Evolutionary conservation across 2,113 vertebrate species (phyloP).

Genomic region (Syngnathus floridae): DNA sequence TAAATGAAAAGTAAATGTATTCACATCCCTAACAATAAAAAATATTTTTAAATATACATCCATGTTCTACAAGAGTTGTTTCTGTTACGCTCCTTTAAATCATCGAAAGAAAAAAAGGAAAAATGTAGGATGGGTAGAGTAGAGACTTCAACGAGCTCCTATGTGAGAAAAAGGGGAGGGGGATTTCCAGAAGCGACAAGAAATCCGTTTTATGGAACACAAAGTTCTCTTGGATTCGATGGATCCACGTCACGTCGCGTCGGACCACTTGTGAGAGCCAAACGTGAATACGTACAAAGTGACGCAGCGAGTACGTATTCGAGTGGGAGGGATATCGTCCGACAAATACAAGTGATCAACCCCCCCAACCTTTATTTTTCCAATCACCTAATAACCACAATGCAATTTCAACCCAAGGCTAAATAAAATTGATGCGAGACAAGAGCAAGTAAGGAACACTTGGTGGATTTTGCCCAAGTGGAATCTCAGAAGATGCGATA

Average conservation of each 20-base stretch:
- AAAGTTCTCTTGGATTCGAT: slow-evolving; percentile 28
- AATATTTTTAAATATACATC: neutral
- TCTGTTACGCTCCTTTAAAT: neutral
- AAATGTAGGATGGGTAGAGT: neutral
- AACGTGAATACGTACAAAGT: slow-evolving; percentile 49
- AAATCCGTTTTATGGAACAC: slow-evolving; percentile 1
- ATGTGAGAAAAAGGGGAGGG: neutral
- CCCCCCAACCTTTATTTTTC: slow-evolving; percentile 32
- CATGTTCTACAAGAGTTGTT: neutral
- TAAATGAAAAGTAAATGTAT: neutral
- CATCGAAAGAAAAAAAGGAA: neutral
- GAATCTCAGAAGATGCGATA: slow-evolving; percentile 16
- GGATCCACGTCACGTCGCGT: slow-evolving; percentile 7
- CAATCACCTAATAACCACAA: slow-evolving; percentile 45
- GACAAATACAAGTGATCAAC: slow-evolving; percentile 61
- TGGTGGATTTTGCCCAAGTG: neutral
- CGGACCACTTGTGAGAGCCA: slow-evolving; percentile 36
- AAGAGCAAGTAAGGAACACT: neutral
- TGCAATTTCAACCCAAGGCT: slow-evolving; percentile 17
- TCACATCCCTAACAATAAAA: neutral
- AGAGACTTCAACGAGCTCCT: neutral
- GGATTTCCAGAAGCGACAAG: neutral
- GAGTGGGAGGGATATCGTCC: slow-evolving; percentile 71
- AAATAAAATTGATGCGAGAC: neutral
- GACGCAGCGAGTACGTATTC: slow-evolving; percentile 66